phyloP scores from a whole-genome alignment of 2,888 invertebrate genomes.

The Rhabditophanes sp. region DNA sequence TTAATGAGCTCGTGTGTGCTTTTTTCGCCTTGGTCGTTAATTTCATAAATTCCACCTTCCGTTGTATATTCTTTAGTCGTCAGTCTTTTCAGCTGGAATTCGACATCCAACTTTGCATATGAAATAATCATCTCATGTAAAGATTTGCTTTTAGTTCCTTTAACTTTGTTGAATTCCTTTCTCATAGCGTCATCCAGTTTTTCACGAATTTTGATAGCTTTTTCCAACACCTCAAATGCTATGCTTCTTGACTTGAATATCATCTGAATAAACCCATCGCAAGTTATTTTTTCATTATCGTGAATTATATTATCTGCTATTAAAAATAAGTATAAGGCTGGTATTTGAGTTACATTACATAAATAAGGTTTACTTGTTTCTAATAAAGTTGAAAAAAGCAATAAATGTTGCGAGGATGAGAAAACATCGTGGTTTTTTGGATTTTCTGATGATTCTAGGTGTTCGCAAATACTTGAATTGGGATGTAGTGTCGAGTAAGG shows the following conservation, averaged over 20 bases:
- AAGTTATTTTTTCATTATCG: slow-evolving; percentile 6
- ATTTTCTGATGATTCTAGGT: slow-evolving; percentile 13
- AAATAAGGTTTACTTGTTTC: slow-evolving; percentile 33
- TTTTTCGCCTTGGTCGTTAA: too few species aligned
- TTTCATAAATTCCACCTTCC: too few species aligned
- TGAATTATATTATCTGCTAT: slow-evolving; percentile 14
- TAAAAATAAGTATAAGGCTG: slow-evolving; percentile 15
- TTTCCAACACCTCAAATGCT: slow-evolving; percentile 8
- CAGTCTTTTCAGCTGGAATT: too few species aligned
- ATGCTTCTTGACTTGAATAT: slow-evolving; percentile 8
- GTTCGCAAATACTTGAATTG: slow-evolving; percentile 28
- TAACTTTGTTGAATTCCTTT: slow-evolving; percentile 8
- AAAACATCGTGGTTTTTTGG: slow-evolving; percentile 9
- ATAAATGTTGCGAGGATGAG: slow-evolving; percentile 19
- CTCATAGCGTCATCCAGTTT: slow-evolving; percentile 8
- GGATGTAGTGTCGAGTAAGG: slow-evolving; percentile 34
- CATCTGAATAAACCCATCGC: slow-evolving; percentile 17
- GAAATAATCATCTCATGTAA: too few species aligned
- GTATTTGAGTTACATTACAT: slow-evolving; percentile 15
- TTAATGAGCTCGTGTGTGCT: background rate
- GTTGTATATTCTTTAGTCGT: too few species aligned
- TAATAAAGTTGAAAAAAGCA: slow-evolving; percentile 10
- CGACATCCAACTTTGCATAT: too few species aligned
- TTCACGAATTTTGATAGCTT: slow-evolving; percentile 10
- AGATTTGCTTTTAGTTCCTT: too few species aligned